A percentile compares a stretch with the other conserved stretches of the same genome.
Evolutionary conservation across 1,140 invertebrate species (phyloP).

Genomic region (Nymphalis io): DNA sequence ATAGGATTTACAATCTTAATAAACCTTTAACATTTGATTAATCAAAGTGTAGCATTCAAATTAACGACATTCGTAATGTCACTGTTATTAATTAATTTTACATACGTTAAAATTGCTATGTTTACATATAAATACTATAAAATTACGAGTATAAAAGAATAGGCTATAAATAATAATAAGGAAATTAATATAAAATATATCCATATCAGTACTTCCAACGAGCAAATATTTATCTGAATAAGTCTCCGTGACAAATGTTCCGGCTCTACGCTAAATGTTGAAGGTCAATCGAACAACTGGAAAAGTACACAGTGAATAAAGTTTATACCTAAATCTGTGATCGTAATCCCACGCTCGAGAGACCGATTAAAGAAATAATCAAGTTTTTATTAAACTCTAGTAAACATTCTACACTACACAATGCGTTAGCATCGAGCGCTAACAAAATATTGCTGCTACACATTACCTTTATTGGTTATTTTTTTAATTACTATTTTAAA

Average conservation of each 20-base stretch:
- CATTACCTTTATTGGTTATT: background rate
- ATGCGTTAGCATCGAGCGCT: constrained; percentile 3
- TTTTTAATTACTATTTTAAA: background rate
- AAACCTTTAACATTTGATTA: no score
- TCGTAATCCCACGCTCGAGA: constrained; percentile 71
- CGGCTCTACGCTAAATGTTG: constrained; percentile 62
- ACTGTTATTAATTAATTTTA: no score
- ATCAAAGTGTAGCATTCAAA: no score
- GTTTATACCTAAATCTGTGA: constrained; percentile 69
- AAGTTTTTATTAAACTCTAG: constrained; percentile 53
- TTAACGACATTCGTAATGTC: no score
- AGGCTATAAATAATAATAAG: constrained; percentile 4
- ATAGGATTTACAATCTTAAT: no score
- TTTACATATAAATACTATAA: no score
- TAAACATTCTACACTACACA: constrained; percentile 26
- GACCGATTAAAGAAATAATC: constrained; percentile 67
- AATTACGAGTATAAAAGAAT: background rate
- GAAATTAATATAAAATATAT: constrained; percentile 19
- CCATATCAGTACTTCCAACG: constrained; percentile 29
- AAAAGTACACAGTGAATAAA: constrained; percentile 73
- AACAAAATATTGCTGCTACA: background rate
- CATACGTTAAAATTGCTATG: no score
- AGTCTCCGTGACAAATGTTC: constrained; percentile 58
- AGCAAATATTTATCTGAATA: constrained; percentile 48
- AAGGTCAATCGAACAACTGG: constrained; percentile 62